A percentile compares a stretch with the other conserved stretches of the same genome.
Conservation (phyloP, 2,113 vertebrate genomes). For the Amblyornis subalaris region DNA sequence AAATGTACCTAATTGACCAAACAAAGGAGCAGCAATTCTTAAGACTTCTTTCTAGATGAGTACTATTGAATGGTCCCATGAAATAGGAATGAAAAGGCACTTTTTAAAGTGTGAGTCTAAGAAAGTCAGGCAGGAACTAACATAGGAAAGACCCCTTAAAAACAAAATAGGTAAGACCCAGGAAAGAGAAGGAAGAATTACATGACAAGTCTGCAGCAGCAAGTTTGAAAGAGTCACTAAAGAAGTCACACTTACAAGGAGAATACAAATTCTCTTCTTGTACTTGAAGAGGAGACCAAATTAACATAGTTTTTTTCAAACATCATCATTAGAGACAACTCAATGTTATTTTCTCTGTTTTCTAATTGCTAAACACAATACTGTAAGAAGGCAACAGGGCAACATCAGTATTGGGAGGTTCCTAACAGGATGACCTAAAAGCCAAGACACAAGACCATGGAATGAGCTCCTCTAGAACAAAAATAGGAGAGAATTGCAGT, state of each 20-base stretch:
- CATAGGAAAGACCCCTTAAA: not conserved
- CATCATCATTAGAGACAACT: not conserved
- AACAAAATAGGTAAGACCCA: not conserved
- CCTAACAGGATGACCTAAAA: not conserved
- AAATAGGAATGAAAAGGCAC: not conserved
- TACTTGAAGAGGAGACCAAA: not conserved
- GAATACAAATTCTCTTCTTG: not conserved
- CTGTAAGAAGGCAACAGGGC: not conserved
- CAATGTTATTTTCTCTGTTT: not conserved
- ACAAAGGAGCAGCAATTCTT: not conserved
- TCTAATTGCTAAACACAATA: not conserved
- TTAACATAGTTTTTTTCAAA: not conserved
- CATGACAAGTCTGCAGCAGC: not conserved
- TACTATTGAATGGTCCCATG: not conserved
- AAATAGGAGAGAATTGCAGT: not conserved
- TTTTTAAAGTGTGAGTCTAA: not conserved
- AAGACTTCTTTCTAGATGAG: not conserved
- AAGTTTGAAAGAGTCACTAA: not conserved
- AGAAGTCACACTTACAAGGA: not conserved
- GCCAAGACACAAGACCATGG: not conserved
- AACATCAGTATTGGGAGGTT: fast-evolving
- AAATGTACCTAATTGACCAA: not conserved
- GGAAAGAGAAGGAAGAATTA: not conserved
- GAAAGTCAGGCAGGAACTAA: not conserved
- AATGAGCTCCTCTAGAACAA: not conserved